phyloP scores from a whole-genome alignment of 2,797 vertebrate species.

The Steatocranus sp. region DNA sequence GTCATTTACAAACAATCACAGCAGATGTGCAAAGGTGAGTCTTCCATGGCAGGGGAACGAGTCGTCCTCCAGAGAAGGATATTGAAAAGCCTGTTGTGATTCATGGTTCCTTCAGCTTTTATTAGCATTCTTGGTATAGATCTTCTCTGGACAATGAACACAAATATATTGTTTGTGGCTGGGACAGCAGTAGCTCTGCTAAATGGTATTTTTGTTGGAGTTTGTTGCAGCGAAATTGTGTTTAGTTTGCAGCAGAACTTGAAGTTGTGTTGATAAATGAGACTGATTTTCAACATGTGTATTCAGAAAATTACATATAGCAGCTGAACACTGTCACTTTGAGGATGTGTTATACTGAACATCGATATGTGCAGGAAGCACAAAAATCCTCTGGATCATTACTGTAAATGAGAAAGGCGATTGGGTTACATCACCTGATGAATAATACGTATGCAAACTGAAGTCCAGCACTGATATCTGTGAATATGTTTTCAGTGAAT shows the following conservation, averaged over 20 bases:
- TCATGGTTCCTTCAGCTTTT: slow-evolving; percentile 1
- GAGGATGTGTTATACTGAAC: background rate
- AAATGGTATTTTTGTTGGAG: background rate
- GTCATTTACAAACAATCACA: slow-evolving; percentile 54
- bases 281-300: background rate
- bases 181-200: background rate
- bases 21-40: slow-evolving; percentile 37
- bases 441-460: slow-evolving; percentile 9
- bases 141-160: slow-evolving; percentile 1
- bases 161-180: background rate
- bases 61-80: slow-evolving; percentile 13
- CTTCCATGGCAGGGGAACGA: background rate
- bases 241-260: background rate
- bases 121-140: background rate
- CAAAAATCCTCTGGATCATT: background rate
- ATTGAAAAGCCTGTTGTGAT: slow-evolving; percentile 28
- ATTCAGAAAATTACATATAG: background rate
- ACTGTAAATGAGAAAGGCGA: slow-evolving; percentile 9
- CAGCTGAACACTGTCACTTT: background rate
- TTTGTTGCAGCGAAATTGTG: background rate
- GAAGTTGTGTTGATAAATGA: background rate
- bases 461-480: background rate
- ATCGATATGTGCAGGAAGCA: slow-evolving; percentile 22
- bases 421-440: slow-evolving; percentile 11
- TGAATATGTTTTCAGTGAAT: background rate